phyloP scores from a whole-genome alignment of 2,797 vertebrate genomes.

The Streptopelia turtur region DNA sequence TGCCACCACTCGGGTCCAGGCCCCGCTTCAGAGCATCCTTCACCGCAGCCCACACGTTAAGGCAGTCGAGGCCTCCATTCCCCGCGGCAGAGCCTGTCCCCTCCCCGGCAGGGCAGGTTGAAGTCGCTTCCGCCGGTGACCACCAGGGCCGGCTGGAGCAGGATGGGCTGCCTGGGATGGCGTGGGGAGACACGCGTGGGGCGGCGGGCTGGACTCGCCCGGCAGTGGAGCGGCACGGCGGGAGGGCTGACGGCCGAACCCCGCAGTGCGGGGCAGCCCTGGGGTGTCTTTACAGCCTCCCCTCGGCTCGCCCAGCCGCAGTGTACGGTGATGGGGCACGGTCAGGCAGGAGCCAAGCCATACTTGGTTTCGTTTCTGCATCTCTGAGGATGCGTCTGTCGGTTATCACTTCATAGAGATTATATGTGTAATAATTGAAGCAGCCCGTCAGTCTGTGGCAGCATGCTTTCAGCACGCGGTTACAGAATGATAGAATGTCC shows the following conservation, averaged over 20 bases:
- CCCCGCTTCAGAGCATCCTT: rapidly evolving
- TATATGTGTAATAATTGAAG: not conserved
- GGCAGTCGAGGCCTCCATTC: not conserved
- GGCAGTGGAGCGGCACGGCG: not conserved
- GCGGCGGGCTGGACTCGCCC: not conserved
- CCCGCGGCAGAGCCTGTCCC: not conserved
- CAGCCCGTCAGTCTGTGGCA: not conserved
- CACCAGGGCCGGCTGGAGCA: too few relatives aligned
- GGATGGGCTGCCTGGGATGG: too few relatives aligned
- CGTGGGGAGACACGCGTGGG: not conserved
- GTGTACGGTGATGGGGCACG: not conserved
- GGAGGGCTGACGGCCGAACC: not conserved
- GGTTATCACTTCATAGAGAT: rapidly evolving
- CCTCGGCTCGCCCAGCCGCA: too few relatives aligned
- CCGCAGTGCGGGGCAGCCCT: too few relatives aligned
- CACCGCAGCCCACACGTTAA: rapidly evolving
- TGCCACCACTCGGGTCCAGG: too few relatives aligned
- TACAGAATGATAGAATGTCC: not conserved
- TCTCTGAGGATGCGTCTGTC: not conserved
- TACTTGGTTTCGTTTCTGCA: not conserved
- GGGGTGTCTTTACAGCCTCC: not conserved
- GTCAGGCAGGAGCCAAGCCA: too few relatives aligned
- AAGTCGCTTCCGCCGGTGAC: not conserved
- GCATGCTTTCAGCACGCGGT: not conserved
- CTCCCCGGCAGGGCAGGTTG: not conserved